Evolutionary conservation across 2,797 vertebrate species (phyloP), one percentile per base, ranked within the genome.

Genomic region (Esox lucius): DNA sequence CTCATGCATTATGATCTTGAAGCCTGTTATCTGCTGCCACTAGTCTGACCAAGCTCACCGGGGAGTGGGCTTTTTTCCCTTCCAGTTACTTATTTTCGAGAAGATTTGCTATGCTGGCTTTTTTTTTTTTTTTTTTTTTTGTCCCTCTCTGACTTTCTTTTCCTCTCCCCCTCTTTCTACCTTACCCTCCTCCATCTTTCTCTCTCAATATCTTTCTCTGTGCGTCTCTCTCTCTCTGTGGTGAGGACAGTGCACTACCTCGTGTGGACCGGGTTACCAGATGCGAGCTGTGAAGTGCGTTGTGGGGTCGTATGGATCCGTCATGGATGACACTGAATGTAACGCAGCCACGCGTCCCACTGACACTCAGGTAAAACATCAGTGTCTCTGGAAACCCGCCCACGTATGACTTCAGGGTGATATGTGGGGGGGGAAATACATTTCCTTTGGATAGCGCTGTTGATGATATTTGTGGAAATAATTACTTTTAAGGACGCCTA

Each of bases 181-280:
- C 46, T 51, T 49, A 28, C 12, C 17, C 12, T 49, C 19, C 28
- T 56, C 26, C 15, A 13, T 26, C 59, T 62, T 15, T 26, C 49
- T 13, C 49, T 51, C 17, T 51, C 49, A 3, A 12, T 28, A 12
- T 62, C 12, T 1, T 62, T 28, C 12, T 1, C 62, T 28, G 13
- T 51, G 48, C 49, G 2, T 62, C 59, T 62, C 59, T 62, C n/a
- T 51, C 76, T 72, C 39, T 85, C 77, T 85, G 68, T 88, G 4
- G 1, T 70, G 78, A 88, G 89, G 87, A 76, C 87, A 99, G 98
- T 99, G 98, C 93, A 97, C 96, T 4, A 92, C 93, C 78, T 96
- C 96, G 8, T 99, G 98, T 87, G 98, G 98, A 65, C 95, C 94
- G 73, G 98, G 98, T 69, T 99, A 99, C 91, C 97, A 98, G 88